These are phyloP conservation scores for Sebastes vulpes DNA, from an alignment of 2,797 vertebrate genomes.

Conservation along the genomic window DNA sequence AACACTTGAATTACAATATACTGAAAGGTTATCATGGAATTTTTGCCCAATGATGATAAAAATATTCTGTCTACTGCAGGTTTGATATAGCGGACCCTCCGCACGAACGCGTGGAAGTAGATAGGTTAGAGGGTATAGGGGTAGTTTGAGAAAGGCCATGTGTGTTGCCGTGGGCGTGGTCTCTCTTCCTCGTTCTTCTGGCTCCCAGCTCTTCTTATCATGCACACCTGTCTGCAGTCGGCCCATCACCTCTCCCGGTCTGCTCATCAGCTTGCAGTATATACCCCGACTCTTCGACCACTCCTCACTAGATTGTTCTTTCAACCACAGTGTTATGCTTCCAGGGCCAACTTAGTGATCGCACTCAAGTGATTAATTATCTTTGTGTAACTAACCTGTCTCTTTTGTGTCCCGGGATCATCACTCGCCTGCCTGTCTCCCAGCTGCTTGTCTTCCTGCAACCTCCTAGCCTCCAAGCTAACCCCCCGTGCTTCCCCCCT, in stretches of 20 bases:
- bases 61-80: no score
- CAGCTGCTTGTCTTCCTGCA: not conserved
- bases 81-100: no score
- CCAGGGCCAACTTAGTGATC: not conserved
- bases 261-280: not conserved
- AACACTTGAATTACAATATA: no score
- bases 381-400: not conserved
- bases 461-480: not conserved
- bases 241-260: not conserved
- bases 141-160: no score
- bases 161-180: not conserved
- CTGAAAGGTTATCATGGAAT: no score
- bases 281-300: not conserved
- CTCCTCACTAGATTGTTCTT: not conserved
- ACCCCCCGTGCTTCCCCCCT: not conserved
- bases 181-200: not conserved
- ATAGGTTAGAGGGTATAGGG: no score
- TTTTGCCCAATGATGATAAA: no score
- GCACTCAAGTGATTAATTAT: not conserved
- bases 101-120: no score
- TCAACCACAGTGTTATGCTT: not conserved
- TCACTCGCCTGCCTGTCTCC: not conserved
- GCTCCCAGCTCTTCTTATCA: not conserved
- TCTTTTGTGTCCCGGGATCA: not conserved
- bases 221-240: not conserved